phyloP scores from a whole-genome alignment of 2,113 vertebrate genomes.

The Copsychus sechellarum region DNA sequence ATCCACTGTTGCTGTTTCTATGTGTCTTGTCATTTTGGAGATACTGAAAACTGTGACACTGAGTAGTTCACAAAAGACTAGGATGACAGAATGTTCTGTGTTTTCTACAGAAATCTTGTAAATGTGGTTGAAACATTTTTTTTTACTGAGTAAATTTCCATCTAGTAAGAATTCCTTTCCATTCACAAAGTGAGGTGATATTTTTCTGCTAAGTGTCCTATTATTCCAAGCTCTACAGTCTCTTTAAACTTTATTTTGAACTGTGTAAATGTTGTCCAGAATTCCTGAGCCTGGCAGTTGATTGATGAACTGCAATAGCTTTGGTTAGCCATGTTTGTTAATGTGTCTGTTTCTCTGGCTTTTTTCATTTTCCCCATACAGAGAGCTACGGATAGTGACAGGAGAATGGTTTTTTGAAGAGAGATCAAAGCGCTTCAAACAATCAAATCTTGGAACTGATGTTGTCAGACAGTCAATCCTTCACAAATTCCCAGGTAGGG shows the following conservation, averaged over 20 bases:
- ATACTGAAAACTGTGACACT: neutral
- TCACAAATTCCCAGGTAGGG: conserved; percentile 78
- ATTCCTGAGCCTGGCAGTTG: neutral
- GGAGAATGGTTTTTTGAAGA: conserved; percentile 98
- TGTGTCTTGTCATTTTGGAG: neutral
- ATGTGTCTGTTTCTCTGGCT: neutral
- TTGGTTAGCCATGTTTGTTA: neutral
- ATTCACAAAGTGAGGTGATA: neutral
- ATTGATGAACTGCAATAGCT: neutral
- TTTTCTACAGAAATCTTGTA: neutral
- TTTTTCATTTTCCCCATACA: conserved; percentile 42
- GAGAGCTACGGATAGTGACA: conserved; percentile 89
- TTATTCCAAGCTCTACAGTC: neutral
- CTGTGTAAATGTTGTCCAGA: neutral
- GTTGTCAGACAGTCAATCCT: conserved; percentile 89
- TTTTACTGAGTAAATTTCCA: neutral
- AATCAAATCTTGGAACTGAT: conserved; percentile 80
- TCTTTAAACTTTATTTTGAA: neutral
- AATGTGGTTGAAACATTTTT: neutral
- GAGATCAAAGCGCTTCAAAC: conserved; percentile 89
- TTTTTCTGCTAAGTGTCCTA: neutral
- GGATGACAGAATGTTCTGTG: neutral
- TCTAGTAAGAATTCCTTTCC: neutral
- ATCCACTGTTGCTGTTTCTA: neutral
- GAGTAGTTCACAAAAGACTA: neutral